Conservation (phyloP, 2,888 invertebrate species). For the Ommatoiulus sabulosus region DNA sequence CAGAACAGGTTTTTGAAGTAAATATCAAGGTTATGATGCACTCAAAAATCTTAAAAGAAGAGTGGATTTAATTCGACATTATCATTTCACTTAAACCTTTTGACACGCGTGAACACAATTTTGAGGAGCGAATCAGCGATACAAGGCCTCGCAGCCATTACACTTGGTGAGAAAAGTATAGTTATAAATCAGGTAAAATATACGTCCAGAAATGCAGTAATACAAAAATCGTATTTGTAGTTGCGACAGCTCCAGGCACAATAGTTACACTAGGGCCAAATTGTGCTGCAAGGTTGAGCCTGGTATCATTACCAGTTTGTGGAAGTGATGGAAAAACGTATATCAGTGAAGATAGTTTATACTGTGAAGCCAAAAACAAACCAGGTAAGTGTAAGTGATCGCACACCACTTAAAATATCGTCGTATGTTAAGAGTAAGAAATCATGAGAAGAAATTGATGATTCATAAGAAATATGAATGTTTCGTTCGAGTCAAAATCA, state of each 20-base stretch:
- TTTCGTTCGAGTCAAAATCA: no score
- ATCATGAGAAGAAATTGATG: no score
- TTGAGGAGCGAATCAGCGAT: no score
- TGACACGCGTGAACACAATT: no score
- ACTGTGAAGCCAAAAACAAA: background rate
- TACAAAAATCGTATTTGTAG: background rate
- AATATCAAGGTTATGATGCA: no score
- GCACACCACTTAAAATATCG: no score
- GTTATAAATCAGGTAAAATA: background rate
- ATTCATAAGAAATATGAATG: no score
- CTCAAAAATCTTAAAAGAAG: no score
- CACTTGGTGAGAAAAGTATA: background rate
- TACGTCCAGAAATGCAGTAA: background rate
- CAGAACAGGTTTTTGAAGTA: no score
- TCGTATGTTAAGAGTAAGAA: no score
- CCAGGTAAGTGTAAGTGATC: background rate
- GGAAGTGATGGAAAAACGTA: conserved; percentile 23
- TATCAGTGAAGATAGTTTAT: background rate
- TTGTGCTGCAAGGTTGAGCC: background rate
- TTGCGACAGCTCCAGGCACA: background rate
- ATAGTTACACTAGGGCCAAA: background rate
- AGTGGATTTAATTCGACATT: no score
- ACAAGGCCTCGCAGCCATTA: background rate
- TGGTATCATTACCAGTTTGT: background rate
- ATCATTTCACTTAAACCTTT: no score